Conservation (phyloP, 2,888 invertebrate genomes). For the Homarus gammarus region DNA sequence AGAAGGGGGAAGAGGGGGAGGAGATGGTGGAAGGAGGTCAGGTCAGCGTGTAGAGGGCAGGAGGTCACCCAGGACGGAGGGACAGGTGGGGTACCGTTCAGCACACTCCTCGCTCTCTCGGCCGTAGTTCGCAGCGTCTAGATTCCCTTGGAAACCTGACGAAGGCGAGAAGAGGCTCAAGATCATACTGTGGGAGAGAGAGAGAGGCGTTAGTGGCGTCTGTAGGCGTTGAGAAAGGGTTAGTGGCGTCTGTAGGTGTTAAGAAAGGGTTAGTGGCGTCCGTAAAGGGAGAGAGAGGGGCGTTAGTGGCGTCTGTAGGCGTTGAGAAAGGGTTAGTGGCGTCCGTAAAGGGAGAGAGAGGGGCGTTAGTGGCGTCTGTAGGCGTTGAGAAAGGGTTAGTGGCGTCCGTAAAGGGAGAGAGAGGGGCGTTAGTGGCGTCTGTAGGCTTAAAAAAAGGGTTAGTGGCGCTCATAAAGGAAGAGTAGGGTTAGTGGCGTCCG, state of each 20-base stretch:
- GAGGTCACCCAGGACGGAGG: conserved; percentile 32
- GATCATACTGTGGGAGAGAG: conserved; percentile 24
- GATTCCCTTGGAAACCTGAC: conserved; percentile 35
- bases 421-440: neutral
- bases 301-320: neutral
- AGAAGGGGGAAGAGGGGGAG: neutral
- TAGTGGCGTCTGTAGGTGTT: too few relatives aligned
- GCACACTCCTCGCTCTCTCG: conserved; percentile 35
- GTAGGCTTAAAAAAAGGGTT: neutral
- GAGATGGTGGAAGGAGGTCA: neutral
- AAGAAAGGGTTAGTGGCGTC: neutral
- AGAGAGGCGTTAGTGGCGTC: neutral
- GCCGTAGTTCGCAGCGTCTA: conserved; percentile 52
- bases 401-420: neutral
- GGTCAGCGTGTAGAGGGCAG: neutral
- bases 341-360: neutral
- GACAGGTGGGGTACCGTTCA: conserved; percentile 13
- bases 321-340: neutral
- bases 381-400: neutral
- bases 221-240: neutral
- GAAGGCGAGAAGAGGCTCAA: conserved; percentile 35
- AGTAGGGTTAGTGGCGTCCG: too few relatives aligned
- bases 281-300: neutral
- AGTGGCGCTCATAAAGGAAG: neutral
- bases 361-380: neutral